Conservation (phyloP, 1,140 invertebrate species). For the Drosophila azteca region DNA sequence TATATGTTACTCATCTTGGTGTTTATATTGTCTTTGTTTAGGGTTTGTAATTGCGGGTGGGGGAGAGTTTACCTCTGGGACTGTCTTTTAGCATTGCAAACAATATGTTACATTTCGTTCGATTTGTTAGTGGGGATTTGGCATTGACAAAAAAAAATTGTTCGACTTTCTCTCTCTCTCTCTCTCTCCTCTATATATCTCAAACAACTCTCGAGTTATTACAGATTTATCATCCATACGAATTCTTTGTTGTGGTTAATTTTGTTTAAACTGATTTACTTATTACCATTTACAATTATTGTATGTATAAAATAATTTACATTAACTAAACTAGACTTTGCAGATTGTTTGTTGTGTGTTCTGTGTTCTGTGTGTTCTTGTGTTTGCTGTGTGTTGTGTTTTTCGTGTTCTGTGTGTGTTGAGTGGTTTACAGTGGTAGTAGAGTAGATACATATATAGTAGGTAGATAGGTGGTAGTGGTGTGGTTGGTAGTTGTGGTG, state of each 20-base stretch:
- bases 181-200: slow-evolving; percentile 30
- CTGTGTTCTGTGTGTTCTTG: slow-evolving; percentile 8
- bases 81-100: slow-evolving; percentile 46
- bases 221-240: slow-evolving; percentile 49
- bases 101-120: slow-evolving; percentile 11
- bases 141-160: slow-evolving; percentile 59
- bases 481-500: slow-evolving; percentile 15
- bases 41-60: neutral
- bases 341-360: slow-evolving; percentile 28
- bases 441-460: too few relatives aligned
- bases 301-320: slow-evolving; percentile 82
- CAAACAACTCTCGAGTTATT: slow-evolving; percentile 77
- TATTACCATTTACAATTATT: slow-evolving; percentile 68
- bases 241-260: slow-evolving; percentile 32
- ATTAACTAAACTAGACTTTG: slow-evolving; percentile 75
- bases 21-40: too few relatives aligned
- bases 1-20: too few relatives aligned
- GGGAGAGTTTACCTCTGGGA: neutral
- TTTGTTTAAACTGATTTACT: slow-evolving; percentile 56
- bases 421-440: slow-evolving; percentile 7
- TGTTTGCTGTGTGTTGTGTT: slow-evolving; percentile 21
- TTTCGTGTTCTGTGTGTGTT: slow-evolving; percentile 10
- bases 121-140: slow-evolving; percentile 46
- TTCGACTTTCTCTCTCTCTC: slow-evolving; percentile 12
- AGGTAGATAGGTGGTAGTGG: slow-evolving; percentile 9